Percentiles rank a stretch among this genome's conserved stretches.
Conservation (phyloP, 2,888 invertebrate genomes). For the Cheilosia pagana region DNA sequence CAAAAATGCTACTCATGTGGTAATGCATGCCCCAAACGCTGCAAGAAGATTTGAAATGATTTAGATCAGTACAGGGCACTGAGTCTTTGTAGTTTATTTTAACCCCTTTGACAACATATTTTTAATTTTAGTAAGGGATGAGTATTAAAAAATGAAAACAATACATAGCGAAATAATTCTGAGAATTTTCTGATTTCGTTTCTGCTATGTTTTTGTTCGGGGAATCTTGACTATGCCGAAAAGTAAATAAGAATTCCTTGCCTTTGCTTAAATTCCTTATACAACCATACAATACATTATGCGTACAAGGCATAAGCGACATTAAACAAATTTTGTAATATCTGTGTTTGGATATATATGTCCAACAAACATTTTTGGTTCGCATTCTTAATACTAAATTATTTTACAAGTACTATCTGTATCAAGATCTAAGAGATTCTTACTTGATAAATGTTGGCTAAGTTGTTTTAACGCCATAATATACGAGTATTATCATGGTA, state of each 20-base stretch:
- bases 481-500: no score
- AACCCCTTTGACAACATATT: neutral
- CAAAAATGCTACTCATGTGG: conserved; percentile 23
- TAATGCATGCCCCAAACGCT: conserved; percentile 18
- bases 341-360: neutral
- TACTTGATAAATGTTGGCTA: neutral
- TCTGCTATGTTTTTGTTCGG: neutral
- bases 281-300: no score
- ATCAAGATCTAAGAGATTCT: neutral
- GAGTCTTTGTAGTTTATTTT: conserved; percentile 12
- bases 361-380: neutral
- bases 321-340: conserved; percentile 13
- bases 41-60: neutral
- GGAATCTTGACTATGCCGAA: conserved; percentile 18
- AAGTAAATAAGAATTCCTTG: conserved; percentile 7
- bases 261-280: conserved; percentile 26
- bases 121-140: conserved; percentile 22
- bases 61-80: conserved; percentile 4
- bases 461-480: no score
- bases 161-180: conserved; percentile 2
- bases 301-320: neutral
- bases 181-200: conserved; percentile 12
- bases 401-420: neutral
- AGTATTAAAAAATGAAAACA: neutral
- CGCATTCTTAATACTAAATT: neutral